Conservation (phyloP, 2,113 vertebrate species). For the Calonectris borealis region DNA sequence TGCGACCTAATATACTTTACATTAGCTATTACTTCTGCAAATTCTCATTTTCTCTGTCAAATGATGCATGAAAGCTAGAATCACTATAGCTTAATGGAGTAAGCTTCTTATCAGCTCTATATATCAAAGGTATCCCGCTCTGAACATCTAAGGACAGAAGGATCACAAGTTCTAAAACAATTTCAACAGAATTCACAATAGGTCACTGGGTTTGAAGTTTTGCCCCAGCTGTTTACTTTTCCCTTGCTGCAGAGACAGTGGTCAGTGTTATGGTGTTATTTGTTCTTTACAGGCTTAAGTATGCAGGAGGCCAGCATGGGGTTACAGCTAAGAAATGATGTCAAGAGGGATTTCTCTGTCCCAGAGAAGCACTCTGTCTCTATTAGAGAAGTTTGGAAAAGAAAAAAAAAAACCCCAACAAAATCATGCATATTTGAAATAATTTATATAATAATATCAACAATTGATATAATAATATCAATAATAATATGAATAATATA, state of each 20-base stretch:
- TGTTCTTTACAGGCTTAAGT: neutral
- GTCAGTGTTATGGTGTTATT: neutral
- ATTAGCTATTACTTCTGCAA: conserved; percentile 62
- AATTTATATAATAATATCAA: neutral
- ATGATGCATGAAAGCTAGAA: conserved; percentile 63
- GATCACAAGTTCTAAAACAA: neutral
- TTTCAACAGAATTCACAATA: neutral
- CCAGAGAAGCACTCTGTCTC: neutral
- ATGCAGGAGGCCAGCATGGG: neutral
- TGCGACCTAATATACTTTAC: conserved; percentile 41
- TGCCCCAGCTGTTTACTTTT: neutral
- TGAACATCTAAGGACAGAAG: conserved; percentile 50
- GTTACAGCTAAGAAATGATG: neutral
- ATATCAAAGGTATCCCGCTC: conserved; percentile 41
- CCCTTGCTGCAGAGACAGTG: neutral
- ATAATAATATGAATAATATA: neutral
- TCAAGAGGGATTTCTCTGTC: neutral
- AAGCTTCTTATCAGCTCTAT: conserved; percentile 23
- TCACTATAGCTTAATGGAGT: conserved; percentile 56
- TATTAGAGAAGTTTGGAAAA: neutral
- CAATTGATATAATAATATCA: neutral
- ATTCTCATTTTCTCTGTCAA: conserved; percentile 70
- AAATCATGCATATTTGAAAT: neutral
- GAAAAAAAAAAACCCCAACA: too few species aligned
- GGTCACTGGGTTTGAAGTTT: neutral